Conservation (phyloP, 2,888 invertebrate species). For the Sphaerophoria rueppellii region DNA sequence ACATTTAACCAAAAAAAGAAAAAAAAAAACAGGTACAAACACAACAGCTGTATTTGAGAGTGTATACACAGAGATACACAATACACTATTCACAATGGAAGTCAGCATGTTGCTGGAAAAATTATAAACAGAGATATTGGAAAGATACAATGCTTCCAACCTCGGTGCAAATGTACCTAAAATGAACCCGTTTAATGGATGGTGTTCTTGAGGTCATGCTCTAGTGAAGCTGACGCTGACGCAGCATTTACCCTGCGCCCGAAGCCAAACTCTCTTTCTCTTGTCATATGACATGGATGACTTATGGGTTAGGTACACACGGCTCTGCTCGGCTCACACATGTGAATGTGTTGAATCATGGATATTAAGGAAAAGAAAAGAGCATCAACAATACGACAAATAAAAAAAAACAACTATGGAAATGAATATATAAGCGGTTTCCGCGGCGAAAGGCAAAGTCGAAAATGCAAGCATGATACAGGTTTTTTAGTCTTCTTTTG, state of each 20-base stretch:
- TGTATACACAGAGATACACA: neutral
- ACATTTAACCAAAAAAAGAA: neutral
- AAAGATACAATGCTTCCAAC: conserved; percentile 44
- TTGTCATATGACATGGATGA: neutral
- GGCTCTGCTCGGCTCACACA: neutral
- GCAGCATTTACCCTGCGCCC: conserved; percentile 7
- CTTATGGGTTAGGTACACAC: too few relatives aligned
- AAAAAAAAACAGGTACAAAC: conserved; percentile 5
- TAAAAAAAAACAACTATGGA: neutral
- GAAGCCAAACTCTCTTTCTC: neutral
- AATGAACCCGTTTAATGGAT: conserved; percentile 37
- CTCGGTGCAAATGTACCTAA: conserved; percentile 62
- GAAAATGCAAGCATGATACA: too few relatives aligned
- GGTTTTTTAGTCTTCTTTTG: too few relatives aligned
- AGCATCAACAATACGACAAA: neutral
- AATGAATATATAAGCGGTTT: neutral
- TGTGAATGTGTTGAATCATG: neutral
- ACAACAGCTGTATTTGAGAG: neutral
- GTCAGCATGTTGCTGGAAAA: conserved; percentile 52
- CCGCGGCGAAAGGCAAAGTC: too few relatives aligned
- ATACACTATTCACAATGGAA: neutral
- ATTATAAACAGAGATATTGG: neutral
- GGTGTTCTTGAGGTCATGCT: conserved; percentile 25
- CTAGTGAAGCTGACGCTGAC: conserved; percentile 12
- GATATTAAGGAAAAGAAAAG: neutral